These are phyloP conservation scores for Tetanocera ferruginea DNA, from an alignment of 2,888 invertebrate genomes.

Conservation along the genomic window DNA sequence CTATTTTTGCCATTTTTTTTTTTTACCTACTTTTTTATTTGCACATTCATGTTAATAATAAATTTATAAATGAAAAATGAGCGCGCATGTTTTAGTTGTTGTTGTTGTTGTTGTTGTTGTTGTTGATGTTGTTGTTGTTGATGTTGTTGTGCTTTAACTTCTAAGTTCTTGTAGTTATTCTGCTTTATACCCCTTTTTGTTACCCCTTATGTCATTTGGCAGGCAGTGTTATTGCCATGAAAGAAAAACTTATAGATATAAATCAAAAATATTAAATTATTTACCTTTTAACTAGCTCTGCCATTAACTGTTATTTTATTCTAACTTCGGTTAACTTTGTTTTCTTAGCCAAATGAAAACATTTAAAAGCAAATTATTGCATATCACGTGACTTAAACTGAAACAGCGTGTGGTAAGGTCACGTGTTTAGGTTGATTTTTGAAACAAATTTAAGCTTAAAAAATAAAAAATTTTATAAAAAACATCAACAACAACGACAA, in stretches of 20 bases:
- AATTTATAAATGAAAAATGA: constrained; percentile 15
- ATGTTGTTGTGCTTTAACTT: background rate
- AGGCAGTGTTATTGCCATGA: background rate
- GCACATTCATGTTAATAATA: background rate
- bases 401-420: background rate
- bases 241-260: background rate
- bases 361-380: constrained; percentile 45
- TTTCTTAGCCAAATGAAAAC: constrained; percentile 32
- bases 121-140: background rate
- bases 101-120: background rate
- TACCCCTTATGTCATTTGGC: background rate
- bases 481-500: background rate
- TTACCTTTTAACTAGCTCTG: background rate
- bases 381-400: constrained; percentile 43
- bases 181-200: background rate
- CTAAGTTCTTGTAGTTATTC: background rate
- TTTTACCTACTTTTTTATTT: background rate
- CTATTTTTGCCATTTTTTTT: too few relatives aligned
- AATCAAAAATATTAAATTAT: constrained; percentile 3
- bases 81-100: background rate
- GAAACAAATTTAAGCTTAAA: background rate
- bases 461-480: background rate
- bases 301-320: background rate
- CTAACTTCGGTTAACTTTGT: background rate
- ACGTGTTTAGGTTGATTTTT: background rate